phyloP scores from a whole-genome alignment of 2,113 vertebrate species.

The Alaudala cheleensis region DNA sequence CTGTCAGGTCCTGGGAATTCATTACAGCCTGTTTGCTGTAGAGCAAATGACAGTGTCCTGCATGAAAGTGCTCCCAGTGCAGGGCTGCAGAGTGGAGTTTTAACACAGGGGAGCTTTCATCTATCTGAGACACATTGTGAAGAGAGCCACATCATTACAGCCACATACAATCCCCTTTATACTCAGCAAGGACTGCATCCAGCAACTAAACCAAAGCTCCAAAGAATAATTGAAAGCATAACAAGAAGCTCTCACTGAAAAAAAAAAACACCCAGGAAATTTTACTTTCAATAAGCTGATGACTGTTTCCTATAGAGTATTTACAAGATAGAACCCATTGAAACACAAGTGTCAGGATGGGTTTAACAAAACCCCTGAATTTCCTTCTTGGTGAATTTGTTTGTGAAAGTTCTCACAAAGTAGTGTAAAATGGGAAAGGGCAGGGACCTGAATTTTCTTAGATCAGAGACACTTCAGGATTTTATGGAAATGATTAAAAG shows the following conservation, averaged over 20 bases:
- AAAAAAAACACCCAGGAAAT: background rate
- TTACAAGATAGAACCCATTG: background rate
- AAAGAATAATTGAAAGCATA: background rate
- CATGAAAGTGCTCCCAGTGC: background rate
- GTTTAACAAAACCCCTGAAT: background rate
- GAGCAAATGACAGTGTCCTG: background rate
- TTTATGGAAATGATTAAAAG: background rate
- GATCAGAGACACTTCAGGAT: background rate
- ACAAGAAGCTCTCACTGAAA: background rate
- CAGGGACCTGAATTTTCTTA: background rate
- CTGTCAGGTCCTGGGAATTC: background rate
- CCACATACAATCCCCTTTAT: background rate
- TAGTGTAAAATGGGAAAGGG: background rate
- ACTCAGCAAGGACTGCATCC: background rate
- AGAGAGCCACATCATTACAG: background rate
- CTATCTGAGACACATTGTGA: rapidly evolving
- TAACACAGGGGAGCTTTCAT: background rate
- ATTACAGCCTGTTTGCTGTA: background rate
- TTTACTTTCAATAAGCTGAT: background rate
- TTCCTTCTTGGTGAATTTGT: background rate
- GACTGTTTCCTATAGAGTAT: background rate
- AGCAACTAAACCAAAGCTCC: background rate
- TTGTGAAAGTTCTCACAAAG: background rate
- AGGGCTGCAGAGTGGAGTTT: background rate
- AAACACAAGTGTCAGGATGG: background rate